A percentile compares a stretch with the other conserved stretches of the same genome.
These are phyloP conservation scores for Acropternis orthonyx DNA, from an alignment of 2,797 vertebrate genomes.

Conservation along the genomic window DNA sequence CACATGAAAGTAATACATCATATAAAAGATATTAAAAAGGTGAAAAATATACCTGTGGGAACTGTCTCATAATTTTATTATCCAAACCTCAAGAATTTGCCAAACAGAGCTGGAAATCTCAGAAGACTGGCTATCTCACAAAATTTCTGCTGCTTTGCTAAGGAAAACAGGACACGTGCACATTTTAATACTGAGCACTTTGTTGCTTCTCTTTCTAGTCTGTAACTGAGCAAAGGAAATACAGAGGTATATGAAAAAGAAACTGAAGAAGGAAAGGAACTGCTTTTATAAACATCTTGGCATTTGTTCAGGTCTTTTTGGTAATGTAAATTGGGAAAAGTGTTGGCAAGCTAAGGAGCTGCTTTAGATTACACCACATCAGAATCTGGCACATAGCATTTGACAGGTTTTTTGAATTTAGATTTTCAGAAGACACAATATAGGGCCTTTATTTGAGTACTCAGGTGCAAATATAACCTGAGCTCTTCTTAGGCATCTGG, in stretches of 20 bases:
- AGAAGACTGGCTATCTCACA: slow-evolving; percentile 3
- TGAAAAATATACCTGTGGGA: slow-evolving; percentile 62
- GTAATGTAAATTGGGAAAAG: slow-evolving; percentile 17
- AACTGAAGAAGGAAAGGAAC: slow-evolving; percentile 4
- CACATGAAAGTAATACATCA: slow-evolving; percentile 42
- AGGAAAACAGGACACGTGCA: slow-evolving; percentile 5
- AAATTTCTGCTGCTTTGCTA: slow-evolving; percentile 8
- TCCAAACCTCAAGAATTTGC: slow-evolving; percentile 50
- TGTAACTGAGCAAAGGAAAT: not conserved
- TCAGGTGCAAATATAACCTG: not conserved
- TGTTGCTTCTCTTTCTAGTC: slow-evolving; percentile 20
- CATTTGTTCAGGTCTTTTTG: not conserved
- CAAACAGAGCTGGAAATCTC: slow-evolving; percentile 26
- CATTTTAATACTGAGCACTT: slow-evolving; percentile 46
- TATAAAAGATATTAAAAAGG: slow-evolving; percentile 60
- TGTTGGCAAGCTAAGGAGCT: not conserved
- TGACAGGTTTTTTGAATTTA: slow-evolving; percentile 19
- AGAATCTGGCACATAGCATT: not conserved
- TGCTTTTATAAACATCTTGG: not conserved
- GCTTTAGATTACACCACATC: not conserved
- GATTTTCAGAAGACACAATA: not conserved
- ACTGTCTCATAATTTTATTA: slow-evolving; percentile 54
- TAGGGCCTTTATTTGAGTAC: slow-evolving; percentile 8
- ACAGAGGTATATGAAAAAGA: slow-evolving; percentile 23
- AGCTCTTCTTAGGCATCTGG: not conserved